Percentiles rank a stretch among this genome's conserved stretches.
Conservation (phyloP, 2,797 vertebrate genomes). For the Dendrocincla tyrannina region DNA sequence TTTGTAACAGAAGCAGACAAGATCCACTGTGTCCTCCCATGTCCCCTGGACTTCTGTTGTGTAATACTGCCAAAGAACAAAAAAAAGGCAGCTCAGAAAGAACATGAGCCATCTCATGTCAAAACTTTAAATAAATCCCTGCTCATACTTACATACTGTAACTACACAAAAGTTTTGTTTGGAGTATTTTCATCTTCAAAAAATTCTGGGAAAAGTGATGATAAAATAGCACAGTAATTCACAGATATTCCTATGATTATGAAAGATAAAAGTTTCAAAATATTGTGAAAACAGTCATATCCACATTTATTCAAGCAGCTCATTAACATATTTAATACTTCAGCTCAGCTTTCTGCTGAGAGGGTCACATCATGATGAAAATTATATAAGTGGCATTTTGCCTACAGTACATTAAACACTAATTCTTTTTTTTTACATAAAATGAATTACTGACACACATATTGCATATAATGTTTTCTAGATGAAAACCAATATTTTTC, state of each 20-base stretch:
- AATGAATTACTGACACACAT: neutral
- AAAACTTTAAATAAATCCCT: neutral
- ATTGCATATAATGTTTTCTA: neutral
- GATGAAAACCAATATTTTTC: neutral
- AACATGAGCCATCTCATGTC: neutral
- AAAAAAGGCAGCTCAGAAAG: neutral
- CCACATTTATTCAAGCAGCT: neutral
- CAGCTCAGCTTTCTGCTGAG: neutral
- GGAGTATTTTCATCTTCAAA: neutral
- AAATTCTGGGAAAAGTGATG: neutral
- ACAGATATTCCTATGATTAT: neutral
- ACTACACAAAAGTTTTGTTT: neutral
- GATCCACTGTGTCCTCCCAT: neutral
- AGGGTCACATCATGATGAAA: neutral
- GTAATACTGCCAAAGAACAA: neutral
- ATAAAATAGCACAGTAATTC: neutral
- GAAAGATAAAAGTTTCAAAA: neutral
- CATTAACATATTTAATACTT: neutral
- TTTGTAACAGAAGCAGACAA: neutral
- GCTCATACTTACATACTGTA: neutral
- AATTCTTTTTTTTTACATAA: neutral
- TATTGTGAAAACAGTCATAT: neutral
- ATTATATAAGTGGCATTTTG: neutral
- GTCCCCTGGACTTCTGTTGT: neutral
- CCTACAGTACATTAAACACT: neutral